phyloP scores from a whole-genome alignment of 2,888 invertebrate genomes.

The Quadroppia sp. region DNA sequence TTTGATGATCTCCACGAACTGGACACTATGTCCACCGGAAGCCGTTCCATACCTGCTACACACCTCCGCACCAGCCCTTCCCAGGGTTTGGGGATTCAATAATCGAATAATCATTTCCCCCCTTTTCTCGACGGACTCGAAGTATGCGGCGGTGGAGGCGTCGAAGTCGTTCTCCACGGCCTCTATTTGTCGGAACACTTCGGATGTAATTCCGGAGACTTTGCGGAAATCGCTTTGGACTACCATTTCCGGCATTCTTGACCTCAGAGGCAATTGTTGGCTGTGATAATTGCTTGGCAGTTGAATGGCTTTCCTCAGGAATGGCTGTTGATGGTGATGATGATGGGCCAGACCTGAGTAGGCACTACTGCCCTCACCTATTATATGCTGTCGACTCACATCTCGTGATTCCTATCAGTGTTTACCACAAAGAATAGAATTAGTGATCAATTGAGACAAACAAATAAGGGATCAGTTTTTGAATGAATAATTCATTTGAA shows the following conservation, averaged over 20 bases:
- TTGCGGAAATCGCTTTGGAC: constrained; percentile 90
- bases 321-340: constrained; percentile 54
- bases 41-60: constrained; percentile 68
- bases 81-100: constrained; percentile 79
- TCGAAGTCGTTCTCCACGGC: constrained; percentile 93
- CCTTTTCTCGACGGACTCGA: constrained; percentile 87
- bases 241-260: constrained; percentile 55
- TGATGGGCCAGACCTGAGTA: constrained; percentile 13
- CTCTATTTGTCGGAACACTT: constrained; percentile 95
- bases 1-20: constrained; percentile 94
- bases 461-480: neutral
- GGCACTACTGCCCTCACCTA: constrained; percentile 29
- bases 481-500: neutral
- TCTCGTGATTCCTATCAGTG: constrained; percentile 7
- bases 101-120: constrained; percentile 87
- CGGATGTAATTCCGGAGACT: constrained; percentile 92
- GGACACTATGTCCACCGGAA: constrained; percentile 44
- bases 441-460: neutral
- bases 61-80: constrained; percentile 76
- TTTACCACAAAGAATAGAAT: neutral
- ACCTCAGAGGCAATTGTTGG: constrained; percentile 38
- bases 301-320: constrained; percentile 57
- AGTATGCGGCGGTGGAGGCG: constrained; percentile 75
- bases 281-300: constrained; percentile 61
- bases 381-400: constrained; percentile 19